Base-by-base conservation (phyloP, 1,140 invertebrate species). In the Dinothrombium tinctorium region DNA sequence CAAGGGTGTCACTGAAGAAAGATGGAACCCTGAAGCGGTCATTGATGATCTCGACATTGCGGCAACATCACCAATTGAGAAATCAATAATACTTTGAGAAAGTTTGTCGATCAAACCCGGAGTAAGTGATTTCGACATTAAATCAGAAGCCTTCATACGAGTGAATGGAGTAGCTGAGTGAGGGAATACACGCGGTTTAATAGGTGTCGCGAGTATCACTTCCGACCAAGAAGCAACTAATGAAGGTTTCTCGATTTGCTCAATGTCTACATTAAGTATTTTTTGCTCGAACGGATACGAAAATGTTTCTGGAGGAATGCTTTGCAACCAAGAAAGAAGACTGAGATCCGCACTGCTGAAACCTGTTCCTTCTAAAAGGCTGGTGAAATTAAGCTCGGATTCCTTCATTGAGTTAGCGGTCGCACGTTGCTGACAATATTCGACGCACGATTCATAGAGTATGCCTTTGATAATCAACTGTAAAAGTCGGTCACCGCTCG, bases 201-300 rank as follows among this genome's bases (percentile, higher is more conserved):
- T 89, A 3, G 87, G 87, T 5, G 83, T 89, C 25, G 87, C 76
- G 33, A 94, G 63, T 69, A 94, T 92, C 53, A 92, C 82, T 54
- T 92, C 86, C 1, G 83, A 87, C 86, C 86, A 95, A 1, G 82
- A 87, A 0, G 86, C 87, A 56, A 90, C 84, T 43, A 92, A 58
- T 28, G 56, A 74, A 0, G 82, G 83, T 50, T 82, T 72, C 51
- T 84, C 77, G 33, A 94, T 57, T 32, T 77, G 67, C 51, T 84
- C 79, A 1, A 90, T 72, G 53, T 87, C 79, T 2, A 90, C 77
- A 56, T 83, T 81, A 5, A 94, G 61, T 20, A 74, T 77, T 52
- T 79, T 71, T 55, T 92, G 82, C 55, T 90, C 84, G 57, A 95
- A 95, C 0, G 87, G 86, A 44, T 83, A 79, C 9, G 73, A 73